These are phyloP conservation scores for Ispidina picta DNA, from an alignment of 2,797 vertebrate species.

Conservation along the genomic window DNA sequence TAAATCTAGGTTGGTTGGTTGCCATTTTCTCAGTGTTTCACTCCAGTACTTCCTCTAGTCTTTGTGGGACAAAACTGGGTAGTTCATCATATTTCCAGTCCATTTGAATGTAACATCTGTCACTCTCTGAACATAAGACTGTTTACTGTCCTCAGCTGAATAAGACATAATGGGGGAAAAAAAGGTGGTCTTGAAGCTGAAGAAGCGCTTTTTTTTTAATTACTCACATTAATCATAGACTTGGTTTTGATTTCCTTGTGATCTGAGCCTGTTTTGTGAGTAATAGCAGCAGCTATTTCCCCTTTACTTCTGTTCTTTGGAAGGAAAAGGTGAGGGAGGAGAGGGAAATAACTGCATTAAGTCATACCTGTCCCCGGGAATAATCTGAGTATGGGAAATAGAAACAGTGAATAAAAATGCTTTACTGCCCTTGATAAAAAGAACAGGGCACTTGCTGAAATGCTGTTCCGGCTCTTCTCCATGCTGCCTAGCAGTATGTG, in stretches of 20 bases:
- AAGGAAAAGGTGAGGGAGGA: background rate
- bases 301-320: background rate
- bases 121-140: background rate
- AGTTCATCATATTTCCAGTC: conserved; percentile 19
- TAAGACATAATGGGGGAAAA: background rate
- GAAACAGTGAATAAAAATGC: background rate
- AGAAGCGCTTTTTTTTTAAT: background rate
- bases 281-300: background rate
- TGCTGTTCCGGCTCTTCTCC: background rate
- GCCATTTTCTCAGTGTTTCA: background rate
- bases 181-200: background rate
- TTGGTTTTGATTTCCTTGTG: background rate
- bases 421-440: background rate
- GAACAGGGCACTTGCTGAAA: background rate
- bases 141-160: background rate
- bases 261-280: background rate
- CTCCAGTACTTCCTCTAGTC: background rate
- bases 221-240: background rate
- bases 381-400: background rate
- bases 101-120: background rate
- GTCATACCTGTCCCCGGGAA: background rate
- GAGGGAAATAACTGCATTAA: background rate
- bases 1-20: conserved; percentile 9
- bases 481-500: background rate
- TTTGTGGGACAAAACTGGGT: background rate